phyloP scores from a whole-genome alignment of 2,888 invertebrate species.

The Tricholauxania praeusta region DNA sequence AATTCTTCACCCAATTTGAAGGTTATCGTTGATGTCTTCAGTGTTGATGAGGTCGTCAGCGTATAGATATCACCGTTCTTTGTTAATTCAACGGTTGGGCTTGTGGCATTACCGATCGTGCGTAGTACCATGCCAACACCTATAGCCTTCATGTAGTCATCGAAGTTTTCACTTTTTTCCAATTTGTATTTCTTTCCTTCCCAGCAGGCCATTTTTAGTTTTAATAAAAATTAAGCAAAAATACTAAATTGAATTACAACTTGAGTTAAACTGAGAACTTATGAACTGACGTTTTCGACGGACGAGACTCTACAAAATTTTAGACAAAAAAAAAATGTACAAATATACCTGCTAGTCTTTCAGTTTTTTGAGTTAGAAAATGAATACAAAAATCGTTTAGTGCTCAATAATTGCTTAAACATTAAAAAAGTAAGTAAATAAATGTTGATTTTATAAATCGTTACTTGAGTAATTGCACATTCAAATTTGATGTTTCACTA shows the following conservation, averaged over 20 bases:
- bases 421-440: too few species aligned
- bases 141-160: conserved; percentile 86
- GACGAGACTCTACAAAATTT: conserved; percentile 8
- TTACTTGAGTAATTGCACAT: too few species aligned
- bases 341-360: too few species aligned
- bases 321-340: too few species aligned
- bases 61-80: conserved; percentile 81
- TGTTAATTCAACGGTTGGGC: conserved; percentile 86
- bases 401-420: too few species aligned
- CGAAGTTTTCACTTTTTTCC: conserved; percentile 82
- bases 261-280: background rate
- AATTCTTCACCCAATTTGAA: conserved; percentile 90
- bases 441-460: too few species aligned
- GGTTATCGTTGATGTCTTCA: conserved; percentile 86
- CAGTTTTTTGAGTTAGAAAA: too few species aligned
- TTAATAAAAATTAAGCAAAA: background rate
- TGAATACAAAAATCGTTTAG: too few species aligned
- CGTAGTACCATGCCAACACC: conserved; percentile 87
- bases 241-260: background rate
- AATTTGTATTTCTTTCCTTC: conserved; percentile 85
- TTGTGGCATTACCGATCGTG: conserved; percentile 86
- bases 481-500: too few species aligned
- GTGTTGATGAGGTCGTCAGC: conserved; percentile 86
- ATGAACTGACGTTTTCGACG: background rate
- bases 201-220: conserved; percentile 59